These are phyloP conservation scores for Cryptocheilus praepositus DNA, from an alignment of 2,888 invertebrate species.

Conservation along the genomic window DNA sequence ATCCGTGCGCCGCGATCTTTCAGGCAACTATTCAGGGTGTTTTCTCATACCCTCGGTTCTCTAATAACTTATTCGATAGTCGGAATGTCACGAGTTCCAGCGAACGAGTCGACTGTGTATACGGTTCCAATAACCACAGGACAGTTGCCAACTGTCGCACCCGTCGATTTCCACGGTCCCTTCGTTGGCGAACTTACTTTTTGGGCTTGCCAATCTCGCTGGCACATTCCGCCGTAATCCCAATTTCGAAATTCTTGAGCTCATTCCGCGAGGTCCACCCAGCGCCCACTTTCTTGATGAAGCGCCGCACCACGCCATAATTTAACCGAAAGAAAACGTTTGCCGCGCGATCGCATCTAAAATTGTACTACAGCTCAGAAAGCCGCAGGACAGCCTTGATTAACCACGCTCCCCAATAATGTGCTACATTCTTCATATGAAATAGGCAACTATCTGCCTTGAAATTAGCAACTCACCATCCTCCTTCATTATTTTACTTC, in stretches of 20 bases:
- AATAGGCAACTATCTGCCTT: no score
- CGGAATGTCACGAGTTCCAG: slow-evolving; percentile 23
- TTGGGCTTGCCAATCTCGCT: slow-evolving; percentile 43
- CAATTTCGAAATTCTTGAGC: slow-evolving; percentile 44
- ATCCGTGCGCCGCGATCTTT: no score
- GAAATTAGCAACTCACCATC: no score
- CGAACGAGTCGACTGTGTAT: slow-evolving; percentile 47
- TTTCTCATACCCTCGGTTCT: no score
- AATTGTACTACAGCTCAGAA: not conserved
- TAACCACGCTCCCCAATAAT: no score
- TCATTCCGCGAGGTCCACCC: slow-evolving; percentile 33
- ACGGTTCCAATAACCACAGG: slow-evolving; percentile 58
- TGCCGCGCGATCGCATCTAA: not conserved
- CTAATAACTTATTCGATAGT: slow-evolving; percentile 1
- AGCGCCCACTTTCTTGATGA: slow-evolving; percentile 34
- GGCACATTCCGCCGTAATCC: slow-evolving; percentile 41
- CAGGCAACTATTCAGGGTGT: no score
- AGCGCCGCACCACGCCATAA: slow-evolving; percentile 11
- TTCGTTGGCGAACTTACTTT: slow-evolving; percentile 56
- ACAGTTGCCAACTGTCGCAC: slow-evolving; percentile 66
- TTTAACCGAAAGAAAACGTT: slow-evolving; percentile 5
- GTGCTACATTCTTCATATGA: no score
- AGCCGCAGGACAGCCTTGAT: no score
- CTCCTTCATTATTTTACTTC: no score
- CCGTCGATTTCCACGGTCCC: slow-evolving; percentile 59